Base-by-base conservation (phyloP, 2,113 vertebrate genomes). In the Perccottus glenii region DNA sequence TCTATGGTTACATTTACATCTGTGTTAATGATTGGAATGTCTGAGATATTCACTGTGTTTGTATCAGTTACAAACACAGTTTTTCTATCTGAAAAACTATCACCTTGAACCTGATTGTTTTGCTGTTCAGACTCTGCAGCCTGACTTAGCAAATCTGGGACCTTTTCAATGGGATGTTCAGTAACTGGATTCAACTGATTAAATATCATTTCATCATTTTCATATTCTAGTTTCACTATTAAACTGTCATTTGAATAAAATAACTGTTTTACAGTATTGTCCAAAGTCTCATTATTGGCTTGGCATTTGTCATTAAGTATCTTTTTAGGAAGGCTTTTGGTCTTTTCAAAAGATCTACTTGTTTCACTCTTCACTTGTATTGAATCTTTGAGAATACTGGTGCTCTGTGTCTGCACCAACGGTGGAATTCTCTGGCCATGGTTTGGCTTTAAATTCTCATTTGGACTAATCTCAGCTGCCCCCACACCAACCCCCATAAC, bases 401-500 rank as follows among this genome's bases (percentile, higher is more conserved):
- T 1, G 9, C 35, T 7, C 2, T 4, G 19, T 51, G 32, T 60
- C 64, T 78, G 70, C 5, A 50, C 27, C 33, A 53, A 33, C 19
- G 53, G 38, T 12, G 27, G 2, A 38, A 33, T 58, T 58, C 4
- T 52, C 40, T 77, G 67, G 16, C 59, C 47, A 6, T 67, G 60
- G 6, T 68, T 71, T 19, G 58, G 43, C 47, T 12, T 73, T 2
- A 66, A 35, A 36, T 80, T 51, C 12, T 57, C 59, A 45, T 10
- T 16, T 27, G 50, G 43, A 48, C 0, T 36, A 0, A 46, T 45
- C 1, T 7, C 53, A 50, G n/a, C 6, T 49, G 52, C 32, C 36
- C 60, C 64, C 61, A 2, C 50, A 57, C 56, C 62, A 57, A 27
- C 52, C 38, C 47, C 70, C 35, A 65, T 48, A 60, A 65, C n/a